Evolutionary conservation across 2,888 invertebrate species (phyloP).

Genomic region (Aleiodes testaceus): DNA sequence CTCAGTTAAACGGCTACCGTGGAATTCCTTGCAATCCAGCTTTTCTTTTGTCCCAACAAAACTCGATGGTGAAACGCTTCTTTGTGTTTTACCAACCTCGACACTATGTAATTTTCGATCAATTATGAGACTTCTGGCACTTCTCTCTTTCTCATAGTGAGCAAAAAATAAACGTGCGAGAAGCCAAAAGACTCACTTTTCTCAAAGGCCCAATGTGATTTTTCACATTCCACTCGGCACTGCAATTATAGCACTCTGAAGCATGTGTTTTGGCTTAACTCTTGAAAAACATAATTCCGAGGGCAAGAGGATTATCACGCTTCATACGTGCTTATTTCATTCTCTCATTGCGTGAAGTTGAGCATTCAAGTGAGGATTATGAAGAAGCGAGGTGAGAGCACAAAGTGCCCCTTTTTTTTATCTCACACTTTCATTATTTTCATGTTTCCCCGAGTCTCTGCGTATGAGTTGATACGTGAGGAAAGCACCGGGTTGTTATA

Average conservation of each 20-base stretch:
- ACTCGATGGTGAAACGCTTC: background rate
- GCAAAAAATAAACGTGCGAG: constrained; percentile 21
- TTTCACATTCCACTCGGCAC: background rate
- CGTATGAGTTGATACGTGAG: constrained; percentile 26
- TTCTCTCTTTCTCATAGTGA: background rate
- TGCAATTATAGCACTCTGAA: constrained; percentile 17
- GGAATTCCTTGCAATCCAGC: constrained; percentile 8
- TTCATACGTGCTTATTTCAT: too few species aligned
- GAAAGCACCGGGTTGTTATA: constrained; percentile 27
- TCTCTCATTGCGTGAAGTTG: too few species aligned
- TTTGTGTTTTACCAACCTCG: constrained; percentile 1
- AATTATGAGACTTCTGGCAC: constrained; percentile 29
- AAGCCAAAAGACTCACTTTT: constrained; percentile 53
- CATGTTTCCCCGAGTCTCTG: background rate
- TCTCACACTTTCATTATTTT: constrained; percentile 12
- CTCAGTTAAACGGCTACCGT: constrained; percentile 47
- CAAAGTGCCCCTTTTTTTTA: background rate
- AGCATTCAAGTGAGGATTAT: background rate
- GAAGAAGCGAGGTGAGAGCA: background rate
- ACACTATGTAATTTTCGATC: constrained; percentile 34
- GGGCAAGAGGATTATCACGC: too few species aligned
- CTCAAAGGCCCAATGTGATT: background rate
- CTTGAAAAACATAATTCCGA: background rate
- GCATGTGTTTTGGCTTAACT: constrained; percentile 2
- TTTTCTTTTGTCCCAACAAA: constrained; percentile 1